phyloP scores from a whole-genome alignment of 2,797 vertebrate genomes.

The Clarias laeviceps region DNA sequence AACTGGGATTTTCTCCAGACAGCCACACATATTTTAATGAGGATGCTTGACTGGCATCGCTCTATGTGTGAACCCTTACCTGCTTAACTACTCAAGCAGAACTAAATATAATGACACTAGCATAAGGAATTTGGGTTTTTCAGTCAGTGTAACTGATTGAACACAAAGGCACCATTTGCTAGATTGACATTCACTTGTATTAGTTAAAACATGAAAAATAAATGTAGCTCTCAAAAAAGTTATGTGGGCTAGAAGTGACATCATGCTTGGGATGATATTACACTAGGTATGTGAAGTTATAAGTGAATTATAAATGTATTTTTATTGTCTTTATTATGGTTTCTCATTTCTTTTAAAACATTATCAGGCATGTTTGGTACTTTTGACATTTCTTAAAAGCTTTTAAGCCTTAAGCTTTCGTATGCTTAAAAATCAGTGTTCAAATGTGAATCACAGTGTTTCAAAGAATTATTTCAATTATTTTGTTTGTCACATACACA shows the following conservation, averaged over 20 bases:
- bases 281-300: background rate
- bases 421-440: background rate
- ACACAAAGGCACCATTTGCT: background rate
- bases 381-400: background rate
- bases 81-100: background rate
- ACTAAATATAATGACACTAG: background rate
- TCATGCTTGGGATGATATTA: background rate
- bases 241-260: background rate
- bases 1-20: background rate
- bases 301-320: background rate
- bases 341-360: background rate
- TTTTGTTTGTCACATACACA: too few species aligned
- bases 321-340: background rate
- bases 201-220: background rate
- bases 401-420: background rate
- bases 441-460: background rate
- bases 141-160: background rate
- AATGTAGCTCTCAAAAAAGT: background rate
- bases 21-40: background rate
- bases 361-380: background rate
- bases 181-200: background rate
- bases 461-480: background rate
- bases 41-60: background rate
- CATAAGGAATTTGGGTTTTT: background rate
- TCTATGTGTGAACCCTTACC: slow-evolving; percentile 5